phyloP scores from a whole-genome alignment of 2,113 vertebrate species.

The Bambusicola thoracicus region DNA sequence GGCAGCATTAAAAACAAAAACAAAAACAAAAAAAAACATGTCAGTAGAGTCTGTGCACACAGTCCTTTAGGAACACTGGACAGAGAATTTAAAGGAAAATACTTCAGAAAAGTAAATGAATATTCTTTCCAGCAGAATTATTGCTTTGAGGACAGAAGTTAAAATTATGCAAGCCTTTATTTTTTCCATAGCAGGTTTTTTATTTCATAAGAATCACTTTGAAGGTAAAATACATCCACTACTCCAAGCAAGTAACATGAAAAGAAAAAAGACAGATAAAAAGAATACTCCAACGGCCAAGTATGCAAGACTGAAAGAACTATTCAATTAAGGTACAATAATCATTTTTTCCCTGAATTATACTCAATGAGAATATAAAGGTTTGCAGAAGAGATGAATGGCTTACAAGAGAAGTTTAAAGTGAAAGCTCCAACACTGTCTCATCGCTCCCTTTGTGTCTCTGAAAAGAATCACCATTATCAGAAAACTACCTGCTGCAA shows the following conservation, averaged over 20 bases:
- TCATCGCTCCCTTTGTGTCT: not conserved
- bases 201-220: slow-evolving; percentile 21
- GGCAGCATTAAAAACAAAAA: not conserved
- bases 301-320: not conserved
- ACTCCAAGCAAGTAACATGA: slow-evolving; percentile 46
- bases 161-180: not conserved
- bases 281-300: slow-evolving; percentile 25
- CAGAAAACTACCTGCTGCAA: not conserved
- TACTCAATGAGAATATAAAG: slow-evolving; percentile 22
- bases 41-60: slow-evolving; percentile 8
- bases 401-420: slow-evolving; percentile 12
- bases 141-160: slow-evolving; percentile 39
- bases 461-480: not conserved
- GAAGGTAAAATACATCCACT: slow-evolving; percentile 31
- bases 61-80: slow-evolving; percentile 3
- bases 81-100: slow-evolving; percentile 5
- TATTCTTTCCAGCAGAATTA: slow-evolving; percentile 34
- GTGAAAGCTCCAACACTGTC: not conserved
- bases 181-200: not conserved
- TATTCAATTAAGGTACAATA: slow-evolving; percentile 21
- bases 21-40: not conserved
- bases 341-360: slow-evolving; percentile 10
- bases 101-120: slow-evolving; percentile 41
- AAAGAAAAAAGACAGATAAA: not conserved
- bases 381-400: not conserved